Evolutionary conservation across 1,140 invertebrate species (phyloP).

Genomic region (Drosophila pectinifera): DNA sequence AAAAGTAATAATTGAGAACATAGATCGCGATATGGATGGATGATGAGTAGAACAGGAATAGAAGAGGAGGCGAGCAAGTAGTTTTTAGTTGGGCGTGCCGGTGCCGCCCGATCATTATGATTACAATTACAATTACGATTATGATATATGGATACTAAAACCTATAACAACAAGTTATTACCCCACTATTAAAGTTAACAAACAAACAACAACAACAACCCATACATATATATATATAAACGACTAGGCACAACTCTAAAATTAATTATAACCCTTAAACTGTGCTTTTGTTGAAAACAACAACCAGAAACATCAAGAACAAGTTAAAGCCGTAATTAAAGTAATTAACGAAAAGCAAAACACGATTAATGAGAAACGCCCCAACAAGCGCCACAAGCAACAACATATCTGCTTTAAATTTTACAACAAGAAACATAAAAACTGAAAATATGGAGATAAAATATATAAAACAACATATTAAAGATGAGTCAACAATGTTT

Average conservation of each 20-base stretch:
- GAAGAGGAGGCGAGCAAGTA: conserved; percentile 34
- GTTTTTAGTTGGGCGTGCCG: conserved; percentile 64
- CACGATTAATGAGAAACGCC: conserved; percentile 36
- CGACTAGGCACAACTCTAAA: conserved; percentile 79
- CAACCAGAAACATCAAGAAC: conserved; percentile 40
- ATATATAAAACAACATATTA: conserved; percentile 40
- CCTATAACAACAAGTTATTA: conserved; percentile 71
- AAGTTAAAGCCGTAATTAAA: conserved; percentile 47
- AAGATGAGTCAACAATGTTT: conserved; percentile 66
- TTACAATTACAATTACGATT: conserved; percentile 67
- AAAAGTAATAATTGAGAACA: conserved; percentile 55
- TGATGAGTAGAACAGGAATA: conserved; percentile 5
- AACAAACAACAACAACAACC: conserved; percentile 47
- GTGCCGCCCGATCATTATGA: conserved; percentile 63
- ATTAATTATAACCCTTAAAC: conserved; percentile 74
- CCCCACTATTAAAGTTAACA: conserved; percentile 82
- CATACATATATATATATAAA: conserved; percentile 55
- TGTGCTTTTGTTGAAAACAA: conserved; percentile 80
- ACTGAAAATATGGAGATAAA: conserved; percentile 8
- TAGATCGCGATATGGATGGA: conserved; percentile 30
- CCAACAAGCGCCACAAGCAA: conserved; percentile 81
- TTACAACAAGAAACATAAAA: conserved; percentile 54
- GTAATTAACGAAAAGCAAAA: conserved; percentile 31
- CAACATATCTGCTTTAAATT: conserved; percentile 83
- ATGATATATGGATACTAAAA: conserved; percentile 61